Evolutionary conservation across 2,797 vertebrate species (phyloP).

Genomic region (Antrozous pallidus): DNA sequence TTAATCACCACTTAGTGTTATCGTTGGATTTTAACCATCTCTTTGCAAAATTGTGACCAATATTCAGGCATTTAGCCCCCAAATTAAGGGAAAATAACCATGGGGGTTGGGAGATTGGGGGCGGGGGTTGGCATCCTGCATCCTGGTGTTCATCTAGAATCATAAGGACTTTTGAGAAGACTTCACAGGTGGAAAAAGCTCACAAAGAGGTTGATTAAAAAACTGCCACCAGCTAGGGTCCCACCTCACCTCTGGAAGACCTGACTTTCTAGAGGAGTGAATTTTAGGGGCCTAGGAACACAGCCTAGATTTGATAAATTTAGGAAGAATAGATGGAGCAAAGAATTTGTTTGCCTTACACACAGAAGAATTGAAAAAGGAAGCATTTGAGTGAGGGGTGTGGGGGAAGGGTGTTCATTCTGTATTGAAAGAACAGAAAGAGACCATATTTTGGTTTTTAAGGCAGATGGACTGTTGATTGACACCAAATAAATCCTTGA

Average conservation of each 20-base stretch:
- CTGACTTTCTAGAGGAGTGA: constrained; percentile 26
- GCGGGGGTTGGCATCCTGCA: not conserved
- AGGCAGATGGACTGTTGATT: constrained; percentile 57
- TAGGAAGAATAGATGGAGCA: constrained; percentile 8
- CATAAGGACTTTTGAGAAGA: constrained; percentile 45
- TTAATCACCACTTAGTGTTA: not conserved
- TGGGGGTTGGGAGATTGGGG: too few relatives aligned
- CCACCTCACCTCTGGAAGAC: not conserved
- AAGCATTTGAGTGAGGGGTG: not conserved
- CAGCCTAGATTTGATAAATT: constrained; percentile 31
- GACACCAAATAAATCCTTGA: constrained; percentile 64
- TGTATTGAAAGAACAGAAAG: constrained; percentile 52
- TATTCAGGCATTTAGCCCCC: constrained; percentile 4
- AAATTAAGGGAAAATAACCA: not conserved
- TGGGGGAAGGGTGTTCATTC: constrained; percentile 17
- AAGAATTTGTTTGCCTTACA: constrained; percentile 45
- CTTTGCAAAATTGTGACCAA: constrained; percentile 15
- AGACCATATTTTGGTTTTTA: constrained; percentile 34
- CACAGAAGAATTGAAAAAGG: constrained; percentile 26
- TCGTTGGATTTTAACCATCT: not conserved
- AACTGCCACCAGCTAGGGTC: not conserved
- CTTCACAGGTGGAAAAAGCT: constrained; percentile 20
- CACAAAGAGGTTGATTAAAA: constrained; percentile 31
- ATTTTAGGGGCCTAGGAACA: constrained; percentile 50
- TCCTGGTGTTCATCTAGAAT: constrained; percentile 38